phyloP scores from a whole-genome alignment of 2,113 vertebrate species.

The Entosphenus tridentatus region DNA sequence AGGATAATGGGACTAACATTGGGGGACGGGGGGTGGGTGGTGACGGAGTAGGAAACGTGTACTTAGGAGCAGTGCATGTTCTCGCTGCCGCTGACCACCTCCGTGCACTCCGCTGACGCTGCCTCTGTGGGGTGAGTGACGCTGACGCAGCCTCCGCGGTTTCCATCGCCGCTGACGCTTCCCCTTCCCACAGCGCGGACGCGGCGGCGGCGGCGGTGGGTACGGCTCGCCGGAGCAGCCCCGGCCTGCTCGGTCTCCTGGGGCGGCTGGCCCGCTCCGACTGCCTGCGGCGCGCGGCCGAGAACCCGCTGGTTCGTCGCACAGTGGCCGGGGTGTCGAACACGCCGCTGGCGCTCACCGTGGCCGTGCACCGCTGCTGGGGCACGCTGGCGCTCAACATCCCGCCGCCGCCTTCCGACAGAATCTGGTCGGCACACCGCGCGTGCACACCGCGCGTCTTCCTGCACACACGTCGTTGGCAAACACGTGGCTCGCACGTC shows the following conservation, averaged over 20 bases:
- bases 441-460: not conserved
- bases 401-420: constrained; percentile 45
- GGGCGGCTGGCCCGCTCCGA: constrained; percentile 64
- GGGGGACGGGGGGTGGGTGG: too few species aligned
- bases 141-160: too few species aligned
- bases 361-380: constrained; percentile 50
- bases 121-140: too few species aligned
- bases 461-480: too few species aligned
- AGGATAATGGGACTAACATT: too few species aligned
- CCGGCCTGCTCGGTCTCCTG: constrained; percentile 50
- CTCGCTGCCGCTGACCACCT: too few species aligned
- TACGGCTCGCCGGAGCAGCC: constrained; percentile 26
- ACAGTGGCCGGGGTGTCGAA: constrained; percentile 71
- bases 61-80: too few species aligned
- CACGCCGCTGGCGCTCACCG: constrained; percentile 42
- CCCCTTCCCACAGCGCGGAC: too few species aligned
- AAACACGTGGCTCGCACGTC: too few species aligned
- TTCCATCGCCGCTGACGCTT: too few species aligned
- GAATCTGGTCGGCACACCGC: constrained; percentile 35
- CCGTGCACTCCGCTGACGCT: too few species aligned
- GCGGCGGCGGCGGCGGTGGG: constrained; percentile 13
- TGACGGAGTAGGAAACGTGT: too few species aligned
- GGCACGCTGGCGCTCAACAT: constrained; percentile 44
- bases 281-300: constrained; percentile 55
- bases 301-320: constrained; percentile 64